Base-by-base conservation (phyloP, 1,140 invertebrate genomes). In the Cotesia vestalis region DNA sequence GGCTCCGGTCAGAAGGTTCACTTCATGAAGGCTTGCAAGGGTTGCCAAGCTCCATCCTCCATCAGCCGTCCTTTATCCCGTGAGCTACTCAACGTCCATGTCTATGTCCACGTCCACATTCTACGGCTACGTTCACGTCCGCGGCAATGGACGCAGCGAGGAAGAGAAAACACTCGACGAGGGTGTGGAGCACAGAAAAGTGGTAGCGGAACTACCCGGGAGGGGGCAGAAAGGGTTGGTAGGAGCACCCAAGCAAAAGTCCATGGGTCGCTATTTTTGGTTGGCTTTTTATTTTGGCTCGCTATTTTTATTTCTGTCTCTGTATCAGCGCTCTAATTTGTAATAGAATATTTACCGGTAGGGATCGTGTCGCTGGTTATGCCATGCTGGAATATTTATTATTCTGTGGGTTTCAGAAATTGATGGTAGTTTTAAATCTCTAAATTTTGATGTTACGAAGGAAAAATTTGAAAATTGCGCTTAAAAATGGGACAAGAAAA, bases 1-100 rank as follows among this genome's bases (percentile, higher is more conserved):
- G 73, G 75, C 74, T 67, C 73, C 73, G 75, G 76, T 76, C 76
- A 80, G 78, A 77, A 78, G 78, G 77, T 80, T 79, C 40, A 79
- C 75, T 66, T 69, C 62, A 51, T 53, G 12, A 69, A 67, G 66
- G 27, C 46, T 59, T 46, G 67, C 73, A 72, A 36, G 27, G 59
- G 69, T 57, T n/a, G 71, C 51, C 64, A 8, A 17, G 62, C 12
- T 46, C 40, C 14, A 51, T 14, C 8, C n/a, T 14, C 57, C 17
- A 57, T 14, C 55, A 9, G 9, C 35, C 40, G 59, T 46, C 40
- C 5, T 46, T 46, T 46, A 9, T 46, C 40, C 5, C 40, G 40
- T 46, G 40, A 9, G 40, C 40, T 11, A 11, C 40, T 46, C 40
- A 46, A 46, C 40, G 40, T 46, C 40, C 40, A 46, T 46, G 40